Evolutionary conservation across 2,888 invertebrate species (phyloP).

Genomic region (Tigriopus californicus): DNA sequence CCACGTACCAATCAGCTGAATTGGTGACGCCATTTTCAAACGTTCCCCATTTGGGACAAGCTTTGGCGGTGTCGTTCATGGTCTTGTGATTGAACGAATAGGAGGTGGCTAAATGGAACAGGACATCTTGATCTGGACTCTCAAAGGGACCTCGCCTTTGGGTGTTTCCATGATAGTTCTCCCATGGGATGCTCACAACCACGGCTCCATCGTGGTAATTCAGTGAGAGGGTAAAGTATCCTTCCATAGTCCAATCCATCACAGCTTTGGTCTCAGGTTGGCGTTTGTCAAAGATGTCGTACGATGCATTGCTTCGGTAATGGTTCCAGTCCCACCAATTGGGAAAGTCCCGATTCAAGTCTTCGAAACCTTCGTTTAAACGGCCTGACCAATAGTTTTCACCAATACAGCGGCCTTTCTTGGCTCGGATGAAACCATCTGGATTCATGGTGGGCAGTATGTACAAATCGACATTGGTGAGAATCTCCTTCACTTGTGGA

Average conservation of each 20-base stretch:
- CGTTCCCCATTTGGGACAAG: constrained; percentile 34
- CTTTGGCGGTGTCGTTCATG: constrained; percentile 42
- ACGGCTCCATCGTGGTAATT: constrained; percentile 5
- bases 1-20: constrained; percentile 78
- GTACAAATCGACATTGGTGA: neutral
- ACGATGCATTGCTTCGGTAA: no score
- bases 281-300: neutral
- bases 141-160: neutral
- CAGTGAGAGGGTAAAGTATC: neutral
- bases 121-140: constrained; percentile 79
- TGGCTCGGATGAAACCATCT: constrained; percentile 5
- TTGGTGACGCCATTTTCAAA: constrained; percentile 80
- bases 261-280: neutral
- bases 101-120: constrained; percentile 58
- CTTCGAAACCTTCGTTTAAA: neutral
- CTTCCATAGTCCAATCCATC: neutral
- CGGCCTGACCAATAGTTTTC: neutral
- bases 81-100: constrained; percentile 72
- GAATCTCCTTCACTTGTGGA: no score
- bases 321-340: neutral
- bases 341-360: neutral
- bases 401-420: neutral
- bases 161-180: neutral
- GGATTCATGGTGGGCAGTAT: constrained; percentile 6
- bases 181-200: neutral